Conservation (phyloP, 35 echinoderm and acorn worm genomes). For the Ophioderma brevispina region DNA sequence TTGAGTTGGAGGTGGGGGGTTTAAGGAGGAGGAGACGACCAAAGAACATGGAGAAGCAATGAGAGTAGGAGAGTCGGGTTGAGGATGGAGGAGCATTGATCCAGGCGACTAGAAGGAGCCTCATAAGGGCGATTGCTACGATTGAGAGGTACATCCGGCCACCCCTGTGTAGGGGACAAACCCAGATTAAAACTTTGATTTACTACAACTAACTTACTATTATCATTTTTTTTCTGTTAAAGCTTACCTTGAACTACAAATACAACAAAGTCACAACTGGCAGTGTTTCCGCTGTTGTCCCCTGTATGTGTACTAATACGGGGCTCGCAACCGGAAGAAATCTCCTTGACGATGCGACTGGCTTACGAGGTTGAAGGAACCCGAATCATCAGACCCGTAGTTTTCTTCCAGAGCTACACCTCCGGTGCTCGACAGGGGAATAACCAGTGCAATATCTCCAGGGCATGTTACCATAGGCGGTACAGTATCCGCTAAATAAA, state of each 20-base stretch:
- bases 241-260: neutral
- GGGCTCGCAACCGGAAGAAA: neutral
- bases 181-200: too few species aligned
- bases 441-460: neutral
- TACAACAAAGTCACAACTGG: neutral
- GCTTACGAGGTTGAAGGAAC: neutral
- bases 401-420: neutral
- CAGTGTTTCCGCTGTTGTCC: neutral
- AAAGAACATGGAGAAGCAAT: too few species aligned
- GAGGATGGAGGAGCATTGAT: too few species aligned
- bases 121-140: too few species aligned
- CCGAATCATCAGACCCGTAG: neutral
- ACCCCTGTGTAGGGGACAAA: too few species aligned
- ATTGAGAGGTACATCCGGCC: too few species aligned
- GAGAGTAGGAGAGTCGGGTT: too few species aligned
- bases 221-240: too few species aligned
- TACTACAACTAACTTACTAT: too few species aligned
- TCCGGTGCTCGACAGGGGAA: neutral
- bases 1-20: too few species aligned
- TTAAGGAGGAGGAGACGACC: too few species aligned
- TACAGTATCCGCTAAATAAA: conserved; percentile 6
- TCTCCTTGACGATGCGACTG: neutral
- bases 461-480: conserved; percentile 7
- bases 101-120: too few species aligned
- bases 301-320: neutral